Evolutionary conservation across 2,888 invertebrate genomes (phyloP), one percentile per base, ranked within the genome.

Genomic region (Sabellastarte sp.): DNA sequence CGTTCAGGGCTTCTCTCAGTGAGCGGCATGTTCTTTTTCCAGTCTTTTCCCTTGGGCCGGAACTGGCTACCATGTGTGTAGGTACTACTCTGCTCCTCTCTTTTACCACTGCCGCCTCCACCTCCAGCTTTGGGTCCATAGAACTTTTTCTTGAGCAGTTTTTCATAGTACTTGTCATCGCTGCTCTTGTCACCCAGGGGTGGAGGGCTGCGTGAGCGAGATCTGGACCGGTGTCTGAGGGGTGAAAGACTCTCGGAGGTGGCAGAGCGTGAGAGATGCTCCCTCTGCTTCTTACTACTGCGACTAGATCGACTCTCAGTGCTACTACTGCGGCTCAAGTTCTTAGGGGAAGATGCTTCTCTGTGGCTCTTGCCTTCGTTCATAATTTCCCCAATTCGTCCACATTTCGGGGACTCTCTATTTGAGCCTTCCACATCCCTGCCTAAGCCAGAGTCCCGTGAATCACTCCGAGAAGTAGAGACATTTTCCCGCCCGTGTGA

Each of bases 111-210:
- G 20, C 15, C 15, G 20, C 5, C 31, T 3, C 3, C 5, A 3
- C 33, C 41, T 30, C 41, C n/a, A 28, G 5, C 31, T 4, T 10
- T 50, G 3, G 3, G 29, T 3, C 64, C 65, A 32, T 65, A 71
- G 60, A 71, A 70, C 56, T 71, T 71, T 57, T 71, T 71, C 63
- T 71, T 71, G 57, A 71, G 71, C 58, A 66, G 68, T 30, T 57
- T 57, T 56, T 71, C 69, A 32, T 71, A 71, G 59, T 68, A 67
- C 51, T 64, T 64, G 57, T 69, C 67, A n/a, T n/a, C n/a, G 10
- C 50, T 56, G 32, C 30, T n/a, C n/a, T 29, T 0, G 5, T 31
- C 52, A 32, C 32, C 63, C 15, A n/a, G 28, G n/a, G 26, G 41
- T 41, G 32, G 2, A 5, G 64, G 64, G 31, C 61, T 65, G 32